Evolutionary conservation across 2,888 invertebrate species (phyloP).

Genomic region (Amaurobius ferox): DNA sequence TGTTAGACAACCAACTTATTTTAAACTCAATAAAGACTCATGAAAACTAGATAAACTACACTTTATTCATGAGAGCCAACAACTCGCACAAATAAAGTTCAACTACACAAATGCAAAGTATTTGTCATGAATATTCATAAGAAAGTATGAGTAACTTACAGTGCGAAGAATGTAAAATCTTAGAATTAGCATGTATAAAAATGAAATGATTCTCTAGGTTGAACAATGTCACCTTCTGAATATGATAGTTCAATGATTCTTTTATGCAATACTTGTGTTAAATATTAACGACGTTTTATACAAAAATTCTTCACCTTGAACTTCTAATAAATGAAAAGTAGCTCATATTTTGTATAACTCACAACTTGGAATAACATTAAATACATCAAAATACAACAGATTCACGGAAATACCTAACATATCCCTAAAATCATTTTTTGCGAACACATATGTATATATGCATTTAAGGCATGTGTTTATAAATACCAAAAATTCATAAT

Average conservation of each 20-base stretch:
- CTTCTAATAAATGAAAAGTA: no score
- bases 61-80: slow-evolving; percentile 24
- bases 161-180: slow-evolving; percentile 20
- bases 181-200: slow-evolving; percentile 32
- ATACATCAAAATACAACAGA: neutral
- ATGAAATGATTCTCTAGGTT: slow-evolving; percentile 1
- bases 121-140: slow-evolving; percentile 24
- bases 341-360: no score
- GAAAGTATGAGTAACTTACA: slow-evolving; percentile 46
- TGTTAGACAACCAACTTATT: no score
- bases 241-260: neutral
- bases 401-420: neutral
- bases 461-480: neutral
- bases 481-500: neutral
- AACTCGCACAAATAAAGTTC: slow-evolving; percentile 17
- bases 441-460: neutral
- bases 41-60: slow-evolving; percentile 33
- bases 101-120: slow-evolving; percentile 15
- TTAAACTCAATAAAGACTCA: no score
- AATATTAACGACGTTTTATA: neutral
- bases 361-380: no score
- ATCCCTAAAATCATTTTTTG: neutral
- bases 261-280: no score
- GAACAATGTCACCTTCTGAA: neutral
- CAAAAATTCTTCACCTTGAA: no score